These are phyloP conservation scores for Eublepharis macularius DNA, from an alignment of 2,113 vertebrate genomes.

Conservation along the genomic window DNA sequence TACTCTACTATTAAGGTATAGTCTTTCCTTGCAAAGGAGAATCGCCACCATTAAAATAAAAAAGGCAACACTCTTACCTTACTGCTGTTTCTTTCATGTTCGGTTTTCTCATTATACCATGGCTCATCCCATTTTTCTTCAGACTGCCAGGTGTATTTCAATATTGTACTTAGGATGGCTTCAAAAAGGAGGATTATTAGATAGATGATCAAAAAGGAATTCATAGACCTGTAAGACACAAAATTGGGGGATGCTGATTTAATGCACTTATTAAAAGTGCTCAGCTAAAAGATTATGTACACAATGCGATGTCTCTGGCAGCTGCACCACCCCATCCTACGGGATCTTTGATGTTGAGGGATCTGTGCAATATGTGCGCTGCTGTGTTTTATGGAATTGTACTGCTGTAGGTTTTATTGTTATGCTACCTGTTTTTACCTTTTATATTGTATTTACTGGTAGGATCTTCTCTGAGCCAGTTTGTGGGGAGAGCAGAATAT, in stretches of 20 bases:
- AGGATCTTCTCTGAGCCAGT: too few species aligned
- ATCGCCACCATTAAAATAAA: accelerated
- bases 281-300: neutral
- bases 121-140: conserved; percentile 93
- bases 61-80: conserved; percentile 74
- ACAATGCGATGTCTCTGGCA: too few species aligned
- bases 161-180: conserved; percentile 94
- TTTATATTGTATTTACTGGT: too few species aligned
- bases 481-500: too few species aligned
- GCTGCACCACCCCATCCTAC: too few species aligned
- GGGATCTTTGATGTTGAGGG: too few species aligned
- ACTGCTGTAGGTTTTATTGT: too few species aligned
- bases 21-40: too few species aligned
- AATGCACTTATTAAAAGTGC: neutral
- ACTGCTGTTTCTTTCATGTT: conserved; percentile 95
- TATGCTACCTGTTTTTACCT: too few species aligned
- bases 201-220: conserved; percentile 97
- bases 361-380: too few species aligned
- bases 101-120: conserved; percentile 95
- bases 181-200: conserved; percentile 93
- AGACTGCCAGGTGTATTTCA: conserved; percentile 95
- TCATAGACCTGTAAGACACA: conserved; percentile 90
- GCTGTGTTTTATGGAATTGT: too few species aligned
- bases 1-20: too few species aligned
- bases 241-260: neutral